phyloP scores from a whole-genome alignment of 2,797 vertebrate genomes.

The Vultur gryphus region DNA sequence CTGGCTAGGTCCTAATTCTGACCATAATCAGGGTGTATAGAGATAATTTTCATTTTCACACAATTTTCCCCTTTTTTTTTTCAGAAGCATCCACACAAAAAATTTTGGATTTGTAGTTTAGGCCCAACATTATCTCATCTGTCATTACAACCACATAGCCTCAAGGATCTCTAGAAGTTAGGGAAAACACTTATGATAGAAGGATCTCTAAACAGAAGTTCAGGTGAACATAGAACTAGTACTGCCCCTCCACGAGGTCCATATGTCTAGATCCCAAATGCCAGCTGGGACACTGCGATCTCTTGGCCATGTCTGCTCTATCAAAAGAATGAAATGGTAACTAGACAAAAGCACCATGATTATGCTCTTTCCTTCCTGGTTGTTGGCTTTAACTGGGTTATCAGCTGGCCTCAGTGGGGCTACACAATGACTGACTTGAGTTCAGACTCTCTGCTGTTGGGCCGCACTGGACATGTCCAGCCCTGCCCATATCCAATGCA shows the following conservation, averaged over 20 bases:
- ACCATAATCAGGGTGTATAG: background rate
- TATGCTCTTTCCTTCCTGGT: background rate
- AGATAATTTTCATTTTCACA: background rate
- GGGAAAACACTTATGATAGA: background rate
- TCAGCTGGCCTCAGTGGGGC: background rate
- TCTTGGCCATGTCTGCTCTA: background rate
- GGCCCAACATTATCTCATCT: background rate
- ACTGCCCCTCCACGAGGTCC: background rate
- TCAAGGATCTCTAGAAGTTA: background rate
- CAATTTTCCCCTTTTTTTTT: background rate
- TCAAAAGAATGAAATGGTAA: background rate
- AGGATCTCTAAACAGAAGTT: background rate
- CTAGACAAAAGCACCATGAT: background rate
- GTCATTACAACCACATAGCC: background rate
- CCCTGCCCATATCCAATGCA: background rate
- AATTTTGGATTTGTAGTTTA: background rate
- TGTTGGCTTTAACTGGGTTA: background rate
- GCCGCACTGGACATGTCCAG: background rate
- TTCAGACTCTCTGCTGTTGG: background rate
- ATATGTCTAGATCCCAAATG: background rate
- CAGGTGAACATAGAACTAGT: background rate
- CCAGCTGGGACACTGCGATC: background rate
- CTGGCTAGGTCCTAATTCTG: background rate
- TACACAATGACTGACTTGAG: background rate
- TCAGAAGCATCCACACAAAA: background rate